These are phyloP conservation scores for Lemur catta DNA, from an alignment of 2,797 vertebrate genomes.

Conservation along the genomic window DNA sequence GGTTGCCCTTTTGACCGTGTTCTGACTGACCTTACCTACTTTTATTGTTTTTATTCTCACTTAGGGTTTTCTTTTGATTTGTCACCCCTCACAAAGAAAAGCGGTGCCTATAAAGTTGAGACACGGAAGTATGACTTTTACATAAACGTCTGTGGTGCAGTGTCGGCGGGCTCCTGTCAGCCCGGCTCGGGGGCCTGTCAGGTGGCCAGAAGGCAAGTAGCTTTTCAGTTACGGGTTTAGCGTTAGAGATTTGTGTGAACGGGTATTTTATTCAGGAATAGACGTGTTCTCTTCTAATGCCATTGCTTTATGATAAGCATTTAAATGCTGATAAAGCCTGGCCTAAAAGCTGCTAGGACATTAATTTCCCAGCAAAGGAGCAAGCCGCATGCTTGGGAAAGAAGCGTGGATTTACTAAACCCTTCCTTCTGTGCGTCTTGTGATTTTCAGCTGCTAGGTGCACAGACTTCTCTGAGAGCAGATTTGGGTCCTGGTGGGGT, in stretches of 20 bases:
- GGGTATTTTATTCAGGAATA: background rate
- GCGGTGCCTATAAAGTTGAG: constrained; percentile 84
- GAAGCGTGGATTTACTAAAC: accelerated
- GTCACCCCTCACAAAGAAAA: constrained; percentile 88
- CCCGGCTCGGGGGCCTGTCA: constrained; percentile 92
- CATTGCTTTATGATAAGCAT: accelerated
- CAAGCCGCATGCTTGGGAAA: background rate
- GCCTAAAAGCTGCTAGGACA: background rate
- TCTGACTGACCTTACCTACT: background rate
- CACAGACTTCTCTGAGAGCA: too few species aligned
- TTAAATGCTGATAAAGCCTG: background rate
- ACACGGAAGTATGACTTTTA: constrained; percentile 87
- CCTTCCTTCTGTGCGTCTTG: background rate
- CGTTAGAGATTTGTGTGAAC: background rate
- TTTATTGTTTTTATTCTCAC: background rate
- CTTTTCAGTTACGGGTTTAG: accelerated
- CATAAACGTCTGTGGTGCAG: constrained; percentile 90
- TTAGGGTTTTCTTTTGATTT: constrained; percentile 94
- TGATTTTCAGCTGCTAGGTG: too few species aligned
- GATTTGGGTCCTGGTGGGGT: background rate
- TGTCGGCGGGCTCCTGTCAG: constrained; percentile 82
- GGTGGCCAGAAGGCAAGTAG: constrained; percentile 85
- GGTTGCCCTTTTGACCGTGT: background rate
- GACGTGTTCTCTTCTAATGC: too few species aligned
- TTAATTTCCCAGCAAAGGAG: background rate